Evolutionary conservation across 2,797 vertebrate species (phyloP).

Genomic region (Chloroceryle amazona): DNA sequence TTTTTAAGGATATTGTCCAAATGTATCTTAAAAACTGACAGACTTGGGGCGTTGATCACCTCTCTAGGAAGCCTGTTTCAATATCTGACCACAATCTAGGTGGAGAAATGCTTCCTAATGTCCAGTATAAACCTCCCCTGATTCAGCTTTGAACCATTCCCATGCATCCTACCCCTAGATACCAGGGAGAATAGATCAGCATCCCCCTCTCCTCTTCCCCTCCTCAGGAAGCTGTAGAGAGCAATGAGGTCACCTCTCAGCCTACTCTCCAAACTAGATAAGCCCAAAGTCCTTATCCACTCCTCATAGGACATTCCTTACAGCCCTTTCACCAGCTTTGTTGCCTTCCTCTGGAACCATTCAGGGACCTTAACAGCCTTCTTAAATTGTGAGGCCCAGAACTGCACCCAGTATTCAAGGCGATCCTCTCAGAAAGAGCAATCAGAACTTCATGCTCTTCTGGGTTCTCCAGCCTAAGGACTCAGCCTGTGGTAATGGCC

Average conservation of each 20-base stretch:
- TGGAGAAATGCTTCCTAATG: not conserved
- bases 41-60: not conserved
- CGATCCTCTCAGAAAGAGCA: not conserved
- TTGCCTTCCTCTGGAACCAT: not conserved
- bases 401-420: not conserved
- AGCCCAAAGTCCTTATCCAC: not conserved
- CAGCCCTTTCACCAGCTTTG: not conserved
- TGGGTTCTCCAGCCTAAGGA: not conserved
- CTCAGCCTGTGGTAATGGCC: not conserved
- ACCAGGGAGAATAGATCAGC: not conserved
- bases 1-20: not conserved
- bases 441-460: not conserved
- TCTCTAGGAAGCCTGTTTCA: not conserved
- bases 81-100: not conserved
- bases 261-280: not conserved
- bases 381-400: not conserved
- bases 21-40: not conserved
- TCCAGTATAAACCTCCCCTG: not conserved
- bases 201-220: not conserved
- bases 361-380: not conserved
- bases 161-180: accelerated
- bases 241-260: not conserved
- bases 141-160: not conserved
- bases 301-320: not conserved
- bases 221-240: not conserved